These are phyloP conservation scores for Drosophila austrosaltans DNA, from an alignment of 2,888 invertebrate species.

Conservation along the genomic window DNA sequence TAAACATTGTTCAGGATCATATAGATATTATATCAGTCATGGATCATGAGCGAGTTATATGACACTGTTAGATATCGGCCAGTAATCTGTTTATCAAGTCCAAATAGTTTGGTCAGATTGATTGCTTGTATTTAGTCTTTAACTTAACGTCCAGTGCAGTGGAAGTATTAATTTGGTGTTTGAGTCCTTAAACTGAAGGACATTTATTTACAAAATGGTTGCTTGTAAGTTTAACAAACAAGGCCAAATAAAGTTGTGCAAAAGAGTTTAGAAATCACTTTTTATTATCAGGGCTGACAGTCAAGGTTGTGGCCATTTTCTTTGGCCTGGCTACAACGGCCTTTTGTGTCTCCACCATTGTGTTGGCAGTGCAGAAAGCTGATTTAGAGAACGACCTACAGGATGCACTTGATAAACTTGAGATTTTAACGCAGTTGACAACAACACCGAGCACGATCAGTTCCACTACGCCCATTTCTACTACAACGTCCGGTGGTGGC, in stretches of 20 bases:
- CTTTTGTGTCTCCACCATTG: constrained; percentile 85
- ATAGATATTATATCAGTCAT: constrained; percentile 27
- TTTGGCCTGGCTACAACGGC: constrained; percentile 76
- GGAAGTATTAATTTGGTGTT: constrained; percentile 47
- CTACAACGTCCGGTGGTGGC: too few species aligned
- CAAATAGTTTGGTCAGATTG: constrained; percentile 57
- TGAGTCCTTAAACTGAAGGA: constrained; percentile 43
- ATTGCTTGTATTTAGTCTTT: constrained; percentile 50
- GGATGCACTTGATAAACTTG: constrained; percentile 75
- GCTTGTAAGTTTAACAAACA: constrained; percentile 57
- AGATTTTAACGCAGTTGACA: constrained; percentile 45
- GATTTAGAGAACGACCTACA: constrained; percentile 76
- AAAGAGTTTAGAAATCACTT: neutral
- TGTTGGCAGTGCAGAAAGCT: constrained; percentile 84
- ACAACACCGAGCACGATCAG: constrained; percentile 28
- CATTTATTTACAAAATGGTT: constrained; percentile 51
- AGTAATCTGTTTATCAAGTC: constrained; percentile 56
- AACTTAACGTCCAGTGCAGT: constrained; percentile 37
- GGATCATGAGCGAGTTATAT: constrained; percentile 22
- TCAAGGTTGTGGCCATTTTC: constrained; percentile 76
- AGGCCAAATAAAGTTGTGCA: neutral
- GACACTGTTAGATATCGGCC: constrained; percentile 38
- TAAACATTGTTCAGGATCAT: constrained; percentile 8
- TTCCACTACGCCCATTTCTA: constrained; percentile 3
- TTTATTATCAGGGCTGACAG: constrained; percentile 64